phyloP scores from a whole-genome alignment of 2,888 invertebrate species.

The Phasia obesa region DNA sequence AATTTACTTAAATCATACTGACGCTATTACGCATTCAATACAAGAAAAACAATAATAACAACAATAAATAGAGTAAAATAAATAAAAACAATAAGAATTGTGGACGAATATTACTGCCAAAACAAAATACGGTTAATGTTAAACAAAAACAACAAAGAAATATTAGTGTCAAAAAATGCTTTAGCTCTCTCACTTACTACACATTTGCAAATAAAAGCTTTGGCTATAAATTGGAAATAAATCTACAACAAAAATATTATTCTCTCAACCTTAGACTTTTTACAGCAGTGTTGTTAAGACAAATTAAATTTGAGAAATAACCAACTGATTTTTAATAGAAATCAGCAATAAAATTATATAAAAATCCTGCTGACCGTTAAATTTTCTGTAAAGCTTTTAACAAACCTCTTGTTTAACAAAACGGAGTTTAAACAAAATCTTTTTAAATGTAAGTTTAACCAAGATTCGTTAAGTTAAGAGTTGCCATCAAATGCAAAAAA shows the following conservation, averaged over 20 bases:
- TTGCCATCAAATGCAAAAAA: too few relatives aligned
- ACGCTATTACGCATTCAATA: conserved; percentile 61
- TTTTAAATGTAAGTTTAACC: conserved; percentile 5
- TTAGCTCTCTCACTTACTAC: conserved; percentile 26
- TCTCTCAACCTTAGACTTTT: too few relatives aligned
- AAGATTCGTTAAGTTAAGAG: conserved; percentile 13
- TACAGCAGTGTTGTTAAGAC: too few relatives aligned
- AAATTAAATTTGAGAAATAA: too few relatives aligned
- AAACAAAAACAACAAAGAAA: conserved; percentile 18
- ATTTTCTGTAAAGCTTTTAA: neutral
- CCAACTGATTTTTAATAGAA: too few relatives aligned
- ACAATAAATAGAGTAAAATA: conserved; percentile 39
- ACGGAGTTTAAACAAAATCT: neutral
- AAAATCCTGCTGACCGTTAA: too few relatives aligned
- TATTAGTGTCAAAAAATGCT: conserved; percentile 48
- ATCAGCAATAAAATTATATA: too few relatives aligned
- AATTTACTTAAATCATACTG: conserved; percentile 27
- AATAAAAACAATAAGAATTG: conserved; percentile 56
- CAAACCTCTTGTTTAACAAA: neutral
- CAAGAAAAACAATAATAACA: conserved; percentile 42
- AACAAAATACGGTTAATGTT: conserved; percentile 62
- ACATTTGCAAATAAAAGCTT: conserved; percentile 3
- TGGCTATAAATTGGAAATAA: neutral
- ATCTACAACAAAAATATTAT: neutral
- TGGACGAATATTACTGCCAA: conserved; percentile 64